Evolutionary conservation across 2,888 invertebrate species (phyloP), one percentile per base, ranked within the genome.

Genomic region (Emmelina monodactyla): DNA sequence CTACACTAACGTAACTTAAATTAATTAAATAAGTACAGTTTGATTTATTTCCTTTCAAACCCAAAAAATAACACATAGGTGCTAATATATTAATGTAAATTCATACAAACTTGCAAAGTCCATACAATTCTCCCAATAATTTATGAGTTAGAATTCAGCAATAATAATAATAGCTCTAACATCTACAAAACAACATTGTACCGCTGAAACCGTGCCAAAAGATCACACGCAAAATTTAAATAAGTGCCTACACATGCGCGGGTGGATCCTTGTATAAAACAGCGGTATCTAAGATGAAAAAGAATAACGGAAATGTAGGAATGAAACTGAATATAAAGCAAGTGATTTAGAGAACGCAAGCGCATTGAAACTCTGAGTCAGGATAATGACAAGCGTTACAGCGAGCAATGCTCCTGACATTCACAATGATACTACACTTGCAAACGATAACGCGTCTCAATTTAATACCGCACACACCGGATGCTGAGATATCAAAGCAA

Each of bases 141-240:
- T n/a, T n/a, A n/a, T n/a, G n/a, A n/a, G n/a, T n/a, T n/a, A n/a
- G n/a, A n/a, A n/a, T n/a, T n/a, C n/a, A n/a, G n/a, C n/a, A n/a
- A n/a, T n/a, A n/a, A n/a, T n/a, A n/a, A n/a, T n/a, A n/a, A n/a
- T n/a, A n/a, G n/a, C n/a, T n/a, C n/a, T n/a, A n/a, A n/a, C n/a
- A n/a, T n/a, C n/a, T n/a, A n/a, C n/a, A n/a, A n/a, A n/a, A n/a
- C n/a, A n/a, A n/a, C n/a, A n/a, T n/a, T n/a, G n/a, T n/a, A n/a
- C n/a, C n/a, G n/a, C n/a, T n/a, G 70, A 70, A 63, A 49, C 52
- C 38, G 55, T 54, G 72, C 72, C 72, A 73, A 73, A 58, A 61
- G 54, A n/a, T n/a, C n/a, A n/a, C n/a, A n/a, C 4, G 25, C 25
- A 25, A 25, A 25, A n/a, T n/a, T 10, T 25, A 11, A 25, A 25